These are phyloP conservation scores for Junonia oenone DNA, from an alignment of 2,888 invertebrate species.

Conservation along the genomic window DNA sequence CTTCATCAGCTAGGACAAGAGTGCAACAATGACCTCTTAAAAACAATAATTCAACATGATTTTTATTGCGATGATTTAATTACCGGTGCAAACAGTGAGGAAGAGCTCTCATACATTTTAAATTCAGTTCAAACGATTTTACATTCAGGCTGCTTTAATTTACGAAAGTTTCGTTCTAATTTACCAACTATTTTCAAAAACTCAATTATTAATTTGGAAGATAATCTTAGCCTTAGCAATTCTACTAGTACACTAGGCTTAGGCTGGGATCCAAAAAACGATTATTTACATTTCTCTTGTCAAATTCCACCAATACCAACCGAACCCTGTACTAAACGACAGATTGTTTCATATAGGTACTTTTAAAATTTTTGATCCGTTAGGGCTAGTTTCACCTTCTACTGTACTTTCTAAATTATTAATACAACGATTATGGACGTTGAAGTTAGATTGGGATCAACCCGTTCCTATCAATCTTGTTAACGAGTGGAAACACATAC, in stretches of 20 bases:
- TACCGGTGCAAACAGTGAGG: background rate
- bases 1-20: constrained; percentile 28
- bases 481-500: constrained; percentile 6
- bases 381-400: constrained; percentile 18
- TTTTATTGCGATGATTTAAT: constrained; percentile 6
- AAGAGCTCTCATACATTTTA: too few relatives aligned
- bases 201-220: background rate
- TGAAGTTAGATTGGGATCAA: constrained; percentile 19
- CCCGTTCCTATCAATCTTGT: constrained; percentile 13
- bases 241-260: background rate
- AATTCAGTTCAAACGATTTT: background rate
- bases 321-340: background rate
- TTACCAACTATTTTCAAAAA: background rate
- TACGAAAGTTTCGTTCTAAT: constrained; percentile 1
- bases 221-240: background rate
- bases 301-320: background rate
- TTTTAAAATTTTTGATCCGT: constrained; percentile 22
- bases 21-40: constrained; percentile 8
- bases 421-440: constrained; percentile 20
- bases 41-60: constrained; percentile 3
- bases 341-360: constrained; percentile 15
- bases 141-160: background rate
- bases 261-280: background rate
- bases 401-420: constrained; percentile 21
- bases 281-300: constrained; percentile 10